Percentiles rank a stretch among this genome's conserved stretches.
These are phyloP conservation scores for Ophion slaviceki DNA, from an alignment of 2,888 invertebrate species.

Conservation along the genomic window DNA sequence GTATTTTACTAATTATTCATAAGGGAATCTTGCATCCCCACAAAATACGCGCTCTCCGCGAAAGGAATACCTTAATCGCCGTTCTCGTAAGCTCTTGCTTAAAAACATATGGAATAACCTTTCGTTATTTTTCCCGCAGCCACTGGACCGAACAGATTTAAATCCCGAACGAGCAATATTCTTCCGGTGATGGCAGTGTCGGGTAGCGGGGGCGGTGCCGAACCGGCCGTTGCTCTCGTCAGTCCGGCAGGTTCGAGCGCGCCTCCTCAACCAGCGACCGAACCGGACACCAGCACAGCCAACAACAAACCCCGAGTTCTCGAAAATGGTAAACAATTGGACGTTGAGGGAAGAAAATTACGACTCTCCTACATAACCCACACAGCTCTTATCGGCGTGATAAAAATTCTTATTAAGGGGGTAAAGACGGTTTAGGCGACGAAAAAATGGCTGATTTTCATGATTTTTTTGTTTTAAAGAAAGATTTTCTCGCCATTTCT, in stretches of 20 bases:
- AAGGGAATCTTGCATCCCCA: no score
- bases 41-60: no score
- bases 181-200: slow-evolving; percentile 82
- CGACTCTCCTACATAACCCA: no score
- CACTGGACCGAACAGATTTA: slow-evolving; percentile 83
- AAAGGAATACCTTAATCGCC: no score
- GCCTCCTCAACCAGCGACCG: slow-evolving; percentile 82
- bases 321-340: slow-evolving; percentile 76
- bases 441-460: no score
- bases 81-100: background rate
- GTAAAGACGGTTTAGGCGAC: no score
- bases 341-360: background rate
- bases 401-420: no score
- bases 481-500: no score
- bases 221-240: slow-evolving; percentile 81
- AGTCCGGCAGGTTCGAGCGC: slow-evolving; percentile 80
- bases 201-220: slow-evolving; percentile 77
- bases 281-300: slow-evolving; percentile 82
- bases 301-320: slow-evolving; percentile 78
- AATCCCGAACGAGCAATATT: slow-evolving; percentile 83
- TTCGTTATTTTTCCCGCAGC: slow-evolving; percentile 66
- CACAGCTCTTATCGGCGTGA: no score
- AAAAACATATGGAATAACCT: slow-evolving; percentile 21
- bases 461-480: no score
- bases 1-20: no score